Percentiles rank a stretch among this genome's conserved stretches.
Conservation (phyloP, 2,888 invertebrate species). For the Galerucella nymphaeae region DNA sequence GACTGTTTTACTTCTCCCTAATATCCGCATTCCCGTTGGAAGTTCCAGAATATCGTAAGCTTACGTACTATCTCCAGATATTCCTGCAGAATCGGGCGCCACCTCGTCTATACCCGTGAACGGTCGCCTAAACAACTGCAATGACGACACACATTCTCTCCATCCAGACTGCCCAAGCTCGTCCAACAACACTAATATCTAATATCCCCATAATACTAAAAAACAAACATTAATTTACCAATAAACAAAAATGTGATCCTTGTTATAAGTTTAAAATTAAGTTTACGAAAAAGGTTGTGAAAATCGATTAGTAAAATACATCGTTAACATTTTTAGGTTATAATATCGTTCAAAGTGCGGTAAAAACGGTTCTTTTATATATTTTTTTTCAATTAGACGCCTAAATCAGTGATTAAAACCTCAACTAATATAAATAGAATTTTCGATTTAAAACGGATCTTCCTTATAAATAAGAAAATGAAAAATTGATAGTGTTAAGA, state of each 20-base stretch:
- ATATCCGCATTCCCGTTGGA: conserved; percentile 11
- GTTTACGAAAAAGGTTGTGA: conserved; percentile 39
- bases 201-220: background rate
- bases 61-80: conserved; percentile 32
- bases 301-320: conserved; percentile 20
- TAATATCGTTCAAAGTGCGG: conserved; percentile 23
- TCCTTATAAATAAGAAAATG: conserved; percentile 34
- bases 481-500: conserved; percentile 49
- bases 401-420: conserved; percentile 35
- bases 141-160: conserved; percentile 54
- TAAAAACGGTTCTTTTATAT: conserved; percentile 11
- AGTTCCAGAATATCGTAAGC: conserved; percentile 15
- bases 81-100: conserved; percentile 47
- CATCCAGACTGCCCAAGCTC: conserved; percentile 49
- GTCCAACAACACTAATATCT: conserved; percentile 36
- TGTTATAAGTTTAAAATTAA: conserved; percentile 9
- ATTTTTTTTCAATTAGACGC: conserved; percentile 23
- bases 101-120: conserved; percentile 44
- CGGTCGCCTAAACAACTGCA: conserved; percentile 52
- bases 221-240: conserved; percentile 42
- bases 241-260: conserved; percentile 49
- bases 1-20: background rate
- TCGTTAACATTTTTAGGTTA: conserved; percentile 30
- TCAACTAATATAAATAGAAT: conserved; percentile 26
- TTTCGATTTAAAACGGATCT: conserved; percentile 39